These are phyloP conservation scores for Cephonodes hylas DNA, from an alignment of 2,888 invertebrate species.

Conservation along the genomic window DNA sequence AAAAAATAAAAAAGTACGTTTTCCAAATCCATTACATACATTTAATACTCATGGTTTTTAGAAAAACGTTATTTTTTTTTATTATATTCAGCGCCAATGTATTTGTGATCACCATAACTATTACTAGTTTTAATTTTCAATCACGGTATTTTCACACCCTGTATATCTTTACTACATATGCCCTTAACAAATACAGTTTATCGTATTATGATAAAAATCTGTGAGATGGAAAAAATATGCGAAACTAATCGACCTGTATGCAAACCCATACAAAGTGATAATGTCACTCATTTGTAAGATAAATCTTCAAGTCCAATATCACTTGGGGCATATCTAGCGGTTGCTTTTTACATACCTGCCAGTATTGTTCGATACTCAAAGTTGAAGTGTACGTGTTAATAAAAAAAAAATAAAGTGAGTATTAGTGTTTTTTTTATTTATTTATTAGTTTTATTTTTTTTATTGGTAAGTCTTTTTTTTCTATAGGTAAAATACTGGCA, in stretches of 20 bases:
- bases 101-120: no score
- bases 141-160: no score
- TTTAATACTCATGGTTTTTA: no score
- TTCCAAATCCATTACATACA: no score
- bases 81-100: no score
- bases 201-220: no score
- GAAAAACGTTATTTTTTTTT: no score
- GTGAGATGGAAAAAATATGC: background rate
- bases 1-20: no score
- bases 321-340: background rate
- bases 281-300: constrained; percentile 30
- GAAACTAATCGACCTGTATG: background rate
- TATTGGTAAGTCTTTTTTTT: background rate
- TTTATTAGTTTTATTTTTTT: background rate
- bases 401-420: constrained; percentile 7
- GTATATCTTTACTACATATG: no score
- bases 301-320: constrained; percentile 11
- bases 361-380: constrained; percentile 16
- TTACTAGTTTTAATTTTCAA: no score
- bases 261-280: constrained; percentile 29
- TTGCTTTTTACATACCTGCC: background rate
- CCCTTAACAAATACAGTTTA: no score
- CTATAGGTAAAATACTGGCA: background rate
- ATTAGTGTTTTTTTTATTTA: background rate
- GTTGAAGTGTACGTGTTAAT: constrained; percentile 3